Evolutionary conservation across 1,140 invertebrate genomes (phyloP), one percentile per base, ranked within the genome.

Genomic region (Brachionus calyciflorus): DNA sequence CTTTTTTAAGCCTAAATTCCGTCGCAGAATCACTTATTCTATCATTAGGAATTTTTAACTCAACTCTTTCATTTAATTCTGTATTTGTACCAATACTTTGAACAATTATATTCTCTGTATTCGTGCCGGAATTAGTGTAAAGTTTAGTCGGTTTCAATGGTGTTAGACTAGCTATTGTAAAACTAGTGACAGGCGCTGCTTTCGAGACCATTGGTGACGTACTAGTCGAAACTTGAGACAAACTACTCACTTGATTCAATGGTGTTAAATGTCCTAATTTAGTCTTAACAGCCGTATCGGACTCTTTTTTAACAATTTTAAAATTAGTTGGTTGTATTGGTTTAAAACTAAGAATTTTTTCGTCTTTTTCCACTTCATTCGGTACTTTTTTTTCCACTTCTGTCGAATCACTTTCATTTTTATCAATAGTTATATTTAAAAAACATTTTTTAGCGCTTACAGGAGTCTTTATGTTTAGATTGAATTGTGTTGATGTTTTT

Each of bases 71-170:
- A 24, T 65, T 65, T 9, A 28, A 10, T 2, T 24, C 33, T 3
- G 9, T 73, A 73, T 28, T 73, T 30, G 69, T 73, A 6, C 46
- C 37, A 21, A 73, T 46, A 37, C 19, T 51, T 49, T 73, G 46
- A 9, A 41, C 19, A 24, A 73, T 51, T 14, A 73, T 3, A 55
- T 73, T 73, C 24, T 73, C 69, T n/a, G 69, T 73, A 51, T 73
- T 73, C 9, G 69, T 73, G 1, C 46, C 24, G 4, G 69, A 30
- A 30, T 9, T 73, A 21, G 69, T 73, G 19, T 37, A 73, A 40
- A 73, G 9, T 49, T 55, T 49, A 1, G 21, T 48, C 28, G 69
- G 37, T 41, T 24, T 65, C 6, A 44, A n/a, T 41, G 19, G 40
- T 17, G 24, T 46, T 41, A 65, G 21, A 10, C 30, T 60, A 33